phyloP scores from a whole-genome alignment of 1,140 invertebrate species.

The Drosophila subpulchrella region DNA sequence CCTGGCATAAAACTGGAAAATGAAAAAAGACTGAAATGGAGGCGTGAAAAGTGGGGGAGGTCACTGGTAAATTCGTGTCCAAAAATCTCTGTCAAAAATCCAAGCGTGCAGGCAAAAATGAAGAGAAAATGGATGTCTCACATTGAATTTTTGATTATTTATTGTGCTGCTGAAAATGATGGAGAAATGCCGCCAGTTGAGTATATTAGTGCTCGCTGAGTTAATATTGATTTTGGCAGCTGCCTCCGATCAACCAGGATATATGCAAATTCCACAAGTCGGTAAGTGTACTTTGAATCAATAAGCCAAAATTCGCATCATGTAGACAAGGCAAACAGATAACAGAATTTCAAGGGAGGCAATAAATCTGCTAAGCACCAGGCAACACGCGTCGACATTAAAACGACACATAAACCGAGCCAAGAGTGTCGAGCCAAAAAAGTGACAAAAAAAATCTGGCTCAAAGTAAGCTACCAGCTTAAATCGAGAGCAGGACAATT shows the following conservation, averaged over 20 bases:
- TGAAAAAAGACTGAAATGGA: background rate
- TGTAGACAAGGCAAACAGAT: constrained; percentile 28
- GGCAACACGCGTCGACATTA: constrained; percentile 61
- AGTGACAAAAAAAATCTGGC: constrained; percentile 5
- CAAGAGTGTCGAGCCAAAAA: constrained; percentile 20
- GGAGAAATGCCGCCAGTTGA: background rate
- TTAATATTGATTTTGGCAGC: constrained; percentile 52
- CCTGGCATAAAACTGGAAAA: background rate
- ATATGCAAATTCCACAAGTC: constrained; percentile 41
- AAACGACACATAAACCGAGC: constrained; percentile 52
- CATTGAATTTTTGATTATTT: constrained; percentile 37
- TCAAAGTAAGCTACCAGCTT: constrained; percentile 12
- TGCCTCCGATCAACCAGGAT: constrained; percentile 9
- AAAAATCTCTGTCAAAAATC: constrained; percentile 22
- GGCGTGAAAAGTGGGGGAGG: constrained; percentile 19
- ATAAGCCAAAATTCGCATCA: constrained; percentile 20
- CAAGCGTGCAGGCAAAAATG: constrained; percentile 1
- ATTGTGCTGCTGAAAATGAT: constrained; percentile 20
- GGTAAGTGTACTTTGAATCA: constrained; percentile 2
- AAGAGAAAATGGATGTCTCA: constrained; percentile 11
- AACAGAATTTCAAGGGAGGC: constrained; percentile 19
- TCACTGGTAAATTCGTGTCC: constrained; percentile 18
- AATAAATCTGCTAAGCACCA: constrained; percentile 45
- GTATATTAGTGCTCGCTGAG: constrained; percentile 7
- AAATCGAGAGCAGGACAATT: constrained; percentile 36